Evolutionary conservation across 2,113 vertebrate genomes (phyloP), one percentile per base, ranked within the genome.

Genomic region (Siphamia tubifer): DNA sequence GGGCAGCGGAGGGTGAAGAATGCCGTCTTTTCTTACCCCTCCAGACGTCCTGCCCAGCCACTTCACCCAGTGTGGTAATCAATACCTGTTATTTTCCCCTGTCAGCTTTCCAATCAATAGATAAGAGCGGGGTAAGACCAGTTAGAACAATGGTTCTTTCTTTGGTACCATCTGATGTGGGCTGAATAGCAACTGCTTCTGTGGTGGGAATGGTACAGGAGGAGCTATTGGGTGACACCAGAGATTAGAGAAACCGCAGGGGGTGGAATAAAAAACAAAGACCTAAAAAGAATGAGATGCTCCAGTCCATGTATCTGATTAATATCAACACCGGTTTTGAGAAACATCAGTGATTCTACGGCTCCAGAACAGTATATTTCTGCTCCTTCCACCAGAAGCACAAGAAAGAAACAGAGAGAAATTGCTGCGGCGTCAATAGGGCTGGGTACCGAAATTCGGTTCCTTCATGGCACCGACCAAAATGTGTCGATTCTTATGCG

Each of bases 61-160:
- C 68, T 66, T 79, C 84, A 82, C 74, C 83, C 74, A 63, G 40
- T n/a, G 65, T 53, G 62, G 87, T 80, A 90, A 89, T 90, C 88
- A 90, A 89, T 89, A 88, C 90, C 84, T 5, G 78, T 74, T 82
- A 86, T 90, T 89, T 84, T 74, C 68, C 69, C 74, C 74, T 83
- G 82, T 85, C 63, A 1, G 43, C 84, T 90, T 90, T 86, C 90
- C 85, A 91, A 91, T 91, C 87, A 91, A 90, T 90, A 91, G 88
- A 88, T 90, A 90, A 89, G 89, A 79, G 74, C 13, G 9, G 63
- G 48, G 52, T 82, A 84, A 81, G 68, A 86, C 80, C 82, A 57
- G 79, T 17, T 7, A 0, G 62, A 81, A 90, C 88, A 91, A 90
- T 83, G 88, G 82, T 72, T 84, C 90, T 90, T 91, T 91, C 85